These are phyloP conservation scores for Dermolepida albohirtum DNA, from an alignment of 2,888 invertebrate species.

Conservation along the genomic window DNA sequence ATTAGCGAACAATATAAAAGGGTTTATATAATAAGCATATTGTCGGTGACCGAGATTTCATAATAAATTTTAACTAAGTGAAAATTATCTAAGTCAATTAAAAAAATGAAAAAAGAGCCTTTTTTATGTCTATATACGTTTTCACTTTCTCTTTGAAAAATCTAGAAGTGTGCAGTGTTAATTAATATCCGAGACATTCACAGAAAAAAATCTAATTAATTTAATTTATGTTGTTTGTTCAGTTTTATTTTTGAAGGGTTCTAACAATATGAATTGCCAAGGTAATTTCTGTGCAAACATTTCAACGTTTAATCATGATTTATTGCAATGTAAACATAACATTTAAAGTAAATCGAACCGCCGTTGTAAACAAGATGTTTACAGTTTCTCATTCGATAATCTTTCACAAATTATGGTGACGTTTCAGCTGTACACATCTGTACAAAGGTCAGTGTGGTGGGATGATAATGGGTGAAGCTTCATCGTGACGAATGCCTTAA, in stretches of 20 bases:
- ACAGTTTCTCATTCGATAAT: constrained; percentile 33
- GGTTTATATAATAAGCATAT: no score
- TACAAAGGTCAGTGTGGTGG: no score
- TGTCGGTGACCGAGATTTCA: no score
- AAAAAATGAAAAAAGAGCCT: no score
- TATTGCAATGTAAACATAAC: constrained; percentile 31
- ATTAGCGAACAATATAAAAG: no score
- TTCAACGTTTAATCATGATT: constrained; percentile 30
- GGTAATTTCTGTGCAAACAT: constrained; percentile 18
- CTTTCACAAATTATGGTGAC: constrained; percentile 31
- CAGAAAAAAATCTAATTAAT: no score
- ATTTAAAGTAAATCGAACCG: constrained; percentile 5
- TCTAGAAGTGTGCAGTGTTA: no score
- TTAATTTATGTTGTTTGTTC: neutral
- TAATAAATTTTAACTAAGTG: no score
- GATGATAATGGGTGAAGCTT: constrained; percentile 5
- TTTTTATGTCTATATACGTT: no score
- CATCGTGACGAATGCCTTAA: constrained; percentile 30
- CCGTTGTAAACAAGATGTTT: constrained; percentile 37
- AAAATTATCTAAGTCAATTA: no score
- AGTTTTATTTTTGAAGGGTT: constrained; percentile 3
- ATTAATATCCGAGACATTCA: no score
- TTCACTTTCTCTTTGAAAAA: no score
- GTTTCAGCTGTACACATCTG: constrained; percentile 24
- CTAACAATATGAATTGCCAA: constrained; percentile 16